Base-by-base conservation (phyloP, 2,797 vertebrate genomes). In the Pseudomugil tenellus region DNA sequence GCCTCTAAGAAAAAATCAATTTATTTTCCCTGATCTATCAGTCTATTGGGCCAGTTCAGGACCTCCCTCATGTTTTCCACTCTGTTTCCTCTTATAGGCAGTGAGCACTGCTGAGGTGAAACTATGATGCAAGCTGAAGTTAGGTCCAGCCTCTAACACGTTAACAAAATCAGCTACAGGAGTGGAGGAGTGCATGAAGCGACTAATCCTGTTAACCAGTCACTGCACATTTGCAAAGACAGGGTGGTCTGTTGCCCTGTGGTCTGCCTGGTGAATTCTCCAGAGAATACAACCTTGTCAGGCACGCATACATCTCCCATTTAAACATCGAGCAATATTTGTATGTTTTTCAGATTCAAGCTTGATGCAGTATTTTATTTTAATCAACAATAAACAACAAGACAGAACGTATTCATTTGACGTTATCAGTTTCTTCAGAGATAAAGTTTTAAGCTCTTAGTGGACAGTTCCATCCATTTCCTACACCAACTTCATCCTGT, bases 201-300 rank as follows among this genome's bases (percentile, higher is more conserved):
- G 1, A 13, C 8, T 82, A 83, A 85, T 84, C 74, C 51, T 59
- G 60, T 79, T 81, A 79, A 74, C 67, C 73, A 75, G 77, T 77
- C 73, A 75, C 58, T 60, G 54, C 49, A 58, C 58, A 59, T 78
- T 62, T 86, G 74, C 52, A 63, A 61, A 29, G 59, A 74, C 77
- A 77, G 57, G 77, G 23, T 65, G 46, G 63, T 63, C 77, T 46
- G 51, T 74, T 70, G 62, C 43, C 72, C 52, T 67, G 58, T 28
- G 67, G 52, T 65, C 66, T 76, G 76, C 58, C 57, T 11, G 19
- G 60, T 74, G 64, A 85, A 76, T 82, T 63, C 81, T n/a, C 46
- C 43, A 61, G 48, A 75, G 70, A 70, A 52, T 21, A 61, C 17
- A 63, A 59, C 56, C 41, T 37, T 49, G 51, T 67, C 60, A 0